phyloP scores from a whole-genome alignment of 2,113 vertebrate genomes.

The Catagonus wagneri region DNA sequence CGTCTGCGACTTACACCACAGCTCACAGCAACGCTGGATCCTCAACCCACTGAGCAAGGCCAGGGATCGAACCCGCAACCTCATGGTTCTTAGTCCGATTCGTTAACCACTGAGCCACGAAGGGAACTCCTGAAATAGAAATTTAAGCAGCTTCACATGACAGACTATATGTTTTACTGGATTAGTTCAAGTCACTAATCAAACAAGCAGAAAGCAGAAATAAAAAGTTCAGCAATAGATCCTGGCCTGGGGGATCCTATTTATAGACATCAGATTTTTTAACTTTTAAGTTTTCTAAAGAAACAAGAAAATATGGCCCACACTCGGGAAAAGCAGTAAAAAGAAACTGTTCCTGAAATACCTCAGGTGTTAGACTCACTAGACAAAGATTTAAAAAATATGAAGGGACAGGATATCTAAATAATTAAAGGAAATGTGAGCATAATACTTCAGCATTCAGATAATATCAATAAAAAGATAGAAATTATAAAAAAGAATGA shows the following conservation, averaged over 20 bases:
- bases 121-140: neutral
- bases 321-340: neutral
- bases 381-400: conserved; percentile 16
- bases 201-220: neutral
- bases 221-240: neutral
- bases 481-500: neutral
- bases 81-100: too few relatives aligned
- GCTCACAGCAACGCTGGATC: too few relatives aligned
- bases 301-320: neutral
- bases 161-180: neutral
- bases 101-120: too few relatives aligned
- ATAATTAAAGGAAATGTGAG: neutral
- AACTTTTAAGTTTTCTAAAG: too few relatives aligned
- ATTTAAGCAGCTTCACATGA: neutral
- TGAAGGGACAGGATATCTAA: neutral
- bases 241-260: neutral
- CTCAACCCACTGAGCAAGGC: too few relatives aligned
- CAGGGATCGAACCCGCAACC: too few relatives aligned
- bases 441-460: neutral
- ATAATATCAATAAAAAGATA: neutral
- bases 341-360: neutral
- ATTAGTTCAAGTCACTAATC: neutral
- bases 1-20: too few relatives aligned
- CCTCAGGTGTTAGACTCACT: neutral
- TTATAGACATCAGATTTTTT: too few relatives aligned